Evolutionary conservation across 1,140 invertebrate species (phyloP).

Genomic region (Drosophila auraria): DNA sequence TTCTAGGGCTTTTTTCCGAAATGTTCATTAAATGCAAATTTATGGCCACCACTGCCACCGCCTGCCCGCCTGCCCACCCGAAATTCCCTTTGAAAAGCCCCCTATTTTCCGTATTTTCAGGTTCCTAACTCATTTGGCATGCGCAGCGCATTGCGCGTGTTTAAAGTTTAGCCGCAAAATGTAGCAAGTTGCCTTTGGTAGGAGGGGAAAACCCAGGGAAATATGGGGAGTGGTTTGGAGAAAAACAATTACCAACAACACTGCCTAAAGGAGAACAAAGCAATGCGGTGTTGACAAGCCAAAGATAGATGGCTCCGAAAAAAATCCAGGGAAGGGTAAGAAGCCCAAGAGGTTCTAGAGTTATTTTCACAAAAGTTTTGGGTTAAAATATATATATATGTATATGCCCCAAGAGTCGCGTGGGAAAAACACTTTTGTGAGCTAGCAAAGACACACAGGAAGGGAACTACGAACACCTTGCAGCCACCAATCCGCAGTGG

Average conservation of each 20-base stretch:
- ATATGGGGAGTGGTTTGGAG: slow-evolving; percentile 44
- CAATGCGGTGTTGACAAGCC: slow-evolving; percentile 64
- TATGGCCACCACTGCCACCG: slow-evolving; percentile 43
- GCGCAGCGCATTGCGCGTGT: slow-evolving; percentile 75
- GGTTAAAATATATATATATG: slow-evolving; percentile 23
- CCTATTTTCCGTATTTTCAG: background rate
- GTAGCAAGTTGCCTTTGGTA: slow-evolving; percentile 15
- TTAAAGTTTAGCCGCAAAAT: slow-evolving; percentile 74
- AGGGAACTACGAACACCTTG: slow-evolving; percentile 32
- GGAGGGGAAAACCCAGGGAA: background rate
- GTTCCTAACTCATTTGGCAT: slow-evolving; percentile 70
- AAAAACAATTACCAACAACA: slow-evolving; percentile 74
- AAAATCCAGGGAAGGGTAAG: slow-evolving; percentile 7
- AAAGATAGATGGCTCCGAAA: slow-evolving; percentile 69
- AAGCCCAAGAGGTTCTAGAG: background rate
- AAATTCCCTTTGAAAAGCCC: background rate
- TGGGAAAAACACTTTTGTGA: slow-evolving; percentile 32
- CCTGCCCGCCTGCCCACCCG: no score
- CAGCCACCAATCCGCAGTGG: slow-evolving; percentile 16
- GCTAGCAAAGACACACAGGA: slow-evolving; percentile 11
- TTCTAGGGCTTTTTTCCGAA: slow-evolving; percentile 46
- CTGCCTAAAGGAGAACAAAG: slow-evolving; percentile 35
- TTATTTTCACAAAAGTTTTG: slow-evolving; percentile 26
- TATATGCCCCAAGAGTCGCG: slow-evolving; percentile 22
- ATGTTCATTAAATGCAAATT: slow-evolving; percentile 82